Conservation (phyloP, 2,113 vertebrate genomes). For the Parotia lawesii region DNA sequence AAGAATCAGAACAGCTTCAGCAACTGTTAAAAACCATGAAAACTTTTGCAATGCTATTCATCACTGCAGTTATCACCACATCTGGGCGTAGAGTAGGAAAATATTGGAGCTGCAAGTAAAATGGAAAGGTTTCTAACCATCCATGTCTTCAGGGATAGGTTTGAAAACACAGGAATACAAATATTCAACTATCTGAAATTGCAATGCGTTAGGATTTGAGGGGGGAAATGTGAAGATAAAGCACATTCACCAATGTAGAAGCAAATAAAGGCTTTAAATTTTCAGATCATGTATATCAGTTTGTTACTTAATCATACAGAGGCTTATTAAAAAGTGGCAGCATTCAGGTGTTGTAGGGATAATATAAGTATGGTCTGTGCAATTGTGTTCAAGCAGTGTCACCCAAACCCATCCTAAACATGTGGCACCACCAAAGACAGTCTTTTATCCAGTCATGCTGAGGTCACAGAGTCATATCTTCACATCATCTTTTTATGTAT, state of each 20-base stretch:
- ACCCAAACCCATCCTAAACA: neutral
- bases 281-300: neutral
- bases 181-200: neutral
- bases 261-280: neutral
- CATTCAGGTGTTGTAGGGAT: neutral
- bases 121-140: neutral
- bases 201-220: neutral
- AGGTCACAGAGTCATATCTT: neutral
- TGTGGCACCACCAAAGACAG: neutral
- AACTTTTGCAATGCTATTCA: neutral
- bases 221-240: neutral
- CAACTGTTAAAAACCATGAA: neutral
- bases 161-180: neutral
- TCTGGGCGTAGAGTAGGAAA: neutral
- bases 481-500: neutral
- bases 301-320: neutral
- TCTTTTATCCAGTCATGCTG: neutral
- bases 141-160: neutral
- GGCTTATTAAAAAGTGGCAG: neutral
- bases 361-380: neutral
- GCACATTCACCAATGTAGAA: fast-evolving
- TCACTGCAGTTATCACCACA: neutral
- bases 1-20: neutral
- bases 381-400: neutral
- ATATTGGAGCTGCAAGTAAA: neutral